Conservation (phyloP, 2,113 vertebrate genomes). For the Rattus rattus region DNA sequence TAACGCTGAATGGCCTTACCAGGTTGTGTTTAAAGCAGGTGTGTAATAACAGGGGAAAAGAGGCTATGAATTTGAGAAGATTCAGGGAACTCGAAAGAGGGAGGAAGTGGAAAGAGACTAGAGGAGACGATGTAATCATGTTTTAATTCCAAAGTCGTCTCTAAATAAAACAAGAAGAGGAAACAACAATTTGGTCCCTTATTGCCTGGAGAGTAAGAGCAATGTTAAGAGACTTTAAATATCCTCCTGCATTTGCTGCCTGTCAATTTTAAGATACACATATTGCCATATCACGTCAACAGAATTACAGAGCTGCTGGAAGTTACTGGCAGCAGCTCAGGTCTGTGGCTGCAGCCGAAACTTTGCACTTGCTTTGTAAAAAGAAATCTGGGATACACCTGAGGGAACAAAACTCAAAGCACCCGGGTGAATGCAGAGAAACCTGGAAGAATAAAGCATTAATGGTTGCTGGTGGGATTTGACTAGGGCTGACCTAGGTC, state of each 20-base stretch:
- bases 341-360: neutral
- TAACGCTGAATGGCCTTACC: neutral
- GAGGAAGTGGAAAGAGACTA: neutral
- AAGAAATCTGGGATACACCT: neutral
- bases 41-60: neutral
- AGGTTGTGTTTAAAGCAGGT: neutral
- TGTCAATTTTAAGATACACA: neutral
- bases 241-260: neutral
- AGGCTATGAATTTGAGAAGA: neutral
- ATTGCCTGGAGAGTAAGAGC: neutral
- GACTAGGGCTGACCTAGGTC: neutral
- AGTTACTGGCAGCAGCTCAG: neutral
- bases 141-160: neutral
- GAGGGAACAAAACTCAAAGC: neutral
- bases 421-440: neutral
- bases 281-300: neutral
- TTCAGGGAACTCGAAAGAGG: neutral
- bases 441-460: neutral
- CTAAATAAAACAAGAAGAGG: neutral
- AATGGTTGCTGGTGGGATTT: neutral
- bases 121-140: neutral
- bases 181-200: neutral
- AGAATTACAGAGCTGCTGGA: neutral
- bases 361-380: neutral
- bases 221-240: neutral